Base-by-base conservation (phyloP, 2,888 invertebrate genomes). In the Alloplasta piceator region DNA sequence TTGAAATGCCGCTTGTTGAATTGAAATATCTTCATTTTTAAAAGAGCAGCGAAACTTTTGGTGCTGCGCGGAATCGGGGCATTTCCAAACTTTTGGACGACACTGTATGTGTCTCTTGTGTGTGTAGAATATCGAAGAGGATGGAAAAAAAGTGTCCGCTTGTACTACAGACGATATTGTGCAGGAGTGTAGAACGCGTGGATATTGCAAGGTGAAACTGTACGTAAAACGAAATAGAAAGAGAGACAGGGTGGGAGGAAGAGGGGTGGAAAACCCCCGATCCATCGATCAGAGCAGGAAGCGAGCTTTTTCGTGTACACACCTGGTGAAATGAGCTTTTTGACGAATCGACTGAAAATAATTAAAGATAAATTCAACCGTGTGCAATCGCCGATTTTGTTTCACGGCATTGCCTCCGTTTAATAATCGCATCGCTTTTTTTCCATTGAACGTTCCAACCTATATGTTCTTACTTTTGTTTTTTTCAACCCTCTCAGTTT, bases 381-480 rank as follows among this genome's bases (percentile, higher is more conserved):
- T 56, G 50, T 64, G n/a, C 36, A 63, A 14, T 52, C 9, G 46
- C n/a, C 55, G 41, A 56, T 56, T 70, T 55, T 46, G 56, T 41
- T 66, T 77, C 41, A 80, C 67, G 43, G 60, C 50, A 50, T 36
- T 9, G 16, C 26, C 64, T 82, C 64, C 58, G 84, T 76, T 84
- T 84, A 82, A 85, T 86, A 84, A 84, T 83, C 80, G 78, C 82
- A 77, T 77, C 78, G 79, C 82, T 86, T 80, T 63, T 64, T 63
- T 60, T n/a, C n/a, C 43, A 48, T n/a, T 48, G 12, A 48, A n/a
- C n/a, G 10, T n/a, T 48, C n/a, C 10, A 48, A 5, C 48, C 5
- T 48, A 26, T 26, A 48, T n/a, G 0, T 7, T 48, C 48, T 10
- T n/a, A 48, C n/a, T n/a, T 2, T 48, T 5, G 46, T 46, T n/a